Evolutionary conservation across 2,888 invertebrate species (phyloP), one percentile per base, ranked within the genome.

Genomic region (Stictocephala bisonia): DNA sequence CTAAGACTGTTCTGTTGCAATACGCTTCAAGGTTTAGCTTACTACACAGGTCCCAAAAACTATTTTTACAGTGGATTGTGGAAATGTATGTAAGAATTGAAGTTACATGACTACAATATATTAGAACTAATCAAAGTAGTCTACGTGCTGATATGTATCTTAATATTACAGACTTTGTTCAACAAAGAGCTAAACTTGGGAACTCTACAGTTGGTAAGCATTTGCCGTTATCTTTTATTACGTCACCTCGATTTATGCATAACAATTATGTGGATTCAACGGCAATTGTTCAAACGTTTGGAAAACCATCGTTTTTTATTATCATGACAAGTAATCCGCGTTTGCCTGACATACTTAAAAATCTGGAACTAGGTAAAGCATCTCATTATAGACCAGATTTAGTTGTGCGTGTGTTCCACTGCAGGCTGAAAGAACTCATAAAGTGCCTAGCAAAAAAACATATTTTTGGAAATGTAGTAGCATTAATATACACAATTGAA

Each of bases 281-380:
- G 64, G 40, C 64, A 11, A 64, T 64, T n/a, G 64, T 64, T 40
- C 64, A 64, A 64, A 22, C 13, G 13, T 40, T 40, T 40, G 64
- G 40, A 11, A 64, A 64, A 20, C 64, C 64, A 3, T 64, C 64
- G 7, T 20, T 64, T 20, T 64, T 64, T 20, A 64, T 64, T 9
- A 64, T 35, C 1, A 64, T 64, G 64, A 64, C 64, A 6, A 18
- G 64, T 64, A 64, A 64, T 64, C 64, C 64, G 18, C n/a, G 20
- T n/a, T 64, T 31, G 64, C 7, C 18, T 15, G 64, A 64, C 11
- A 64, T 64, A 7, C 6, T 15, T 11, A 9, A 40, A 20, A 31
- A 40, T 20, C 22, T 64, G 31, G 22, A 40, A 20, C 7, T 15
- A 15, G 64, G 20, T 13, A 35, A 64, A 40, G n/a, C 27, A 18